Conservation (phyloP, 2,113 vertebrate genomes). For the Tympanuchus pallidicinctus region DNA sequence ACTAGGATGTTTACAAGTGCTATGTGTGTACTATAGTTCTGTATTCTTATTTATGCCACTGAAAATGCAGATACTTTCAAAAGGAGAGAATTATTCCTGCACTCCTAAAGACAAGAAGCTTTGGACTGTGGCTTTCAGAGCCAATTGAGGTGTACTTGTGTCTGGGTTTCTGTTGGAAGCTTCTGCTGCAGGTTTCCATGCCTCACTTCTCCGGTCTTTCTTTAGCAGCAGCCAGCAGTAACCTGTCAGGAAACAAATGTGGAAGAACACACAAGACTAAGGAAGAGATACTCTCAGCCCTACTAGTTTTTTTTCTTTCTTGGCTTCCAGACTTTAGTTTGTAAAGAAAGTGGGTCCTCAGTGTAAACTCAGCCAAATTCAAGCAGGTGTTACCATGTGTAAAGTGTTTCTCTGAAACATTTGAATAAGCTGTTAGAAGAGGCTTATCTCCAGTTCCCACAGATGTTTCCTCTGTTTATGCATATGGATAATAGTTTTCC, state of each 20-base stretch:
- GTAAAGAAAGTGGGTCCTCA: not conserved
- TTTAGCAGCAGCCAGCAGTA: not conserved
- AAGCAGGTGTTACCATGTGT: not conserved
- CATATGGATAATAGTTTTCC: not conserved
- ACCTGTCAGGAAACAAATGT: not conserved
- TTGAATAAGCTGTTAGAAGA: conserved; percentile 23
- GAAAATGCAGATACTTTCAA: not conserved
- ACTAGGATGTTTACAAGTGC: not conserved
- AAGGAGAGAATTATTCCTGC: not conserved
- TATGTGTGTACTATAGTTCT: not conserved
- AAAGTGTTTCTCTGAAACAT: conserved; percentile 13
- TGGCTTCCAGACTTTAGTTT: not conserved
- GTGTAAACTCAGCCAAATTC: not conserved
- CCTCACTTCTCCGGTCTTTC: not conserved
- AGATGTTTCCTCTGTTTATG: conserved; percentile 14
- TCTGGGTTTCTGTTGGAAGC: not conserved
- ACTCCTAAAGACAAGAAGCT: not conserved
- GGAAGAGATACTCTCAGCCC: not conserved
- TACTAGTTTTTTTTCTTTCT: not conserved
- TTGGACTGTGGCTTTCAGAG: not conserved
- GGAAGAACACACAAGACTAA: not conserved
- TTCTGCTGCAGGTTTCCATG: not conserved
- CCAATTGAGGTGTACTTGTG: not conserved
- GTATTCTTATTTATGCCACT: not conserved
- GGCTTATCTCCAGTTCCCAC: conserved; percentile 33